Evolutionary conservation across 2,797 vertebrate genomes (phyloP).

Genomic region (Hafferia zeledoni): DNA sequence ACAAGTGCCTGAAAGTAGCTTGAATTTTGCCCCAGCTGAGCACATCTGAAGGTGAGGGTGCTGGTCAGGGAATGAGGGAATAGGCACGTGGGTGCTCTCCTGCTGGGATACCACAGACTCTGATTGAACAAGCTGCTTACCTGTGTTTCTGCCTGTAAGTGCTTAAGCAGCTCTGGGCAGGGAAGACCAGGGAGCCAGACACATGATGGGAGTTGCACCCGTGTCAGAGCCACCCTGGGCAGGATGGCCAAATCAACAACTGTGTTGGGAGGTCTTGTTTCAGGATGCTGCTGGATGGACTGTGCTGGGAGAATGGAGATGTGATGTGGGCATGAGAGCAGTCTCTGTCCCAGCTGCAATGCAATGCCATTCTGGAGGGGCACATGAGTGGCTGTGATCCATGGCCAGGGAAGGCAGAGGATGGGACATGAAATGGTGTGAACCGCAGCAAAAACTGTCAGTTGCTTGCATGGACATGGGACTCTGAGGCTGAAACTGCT

Average conservation of each 20-base stretch:
- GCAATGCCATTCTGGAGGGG: not conserved
- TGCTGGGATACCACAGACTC: not conserved
- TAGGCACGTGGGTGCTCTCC: not conserved
- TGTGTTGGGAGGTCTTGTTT: accelerated
- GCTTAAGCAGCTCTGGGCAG: not conserved
- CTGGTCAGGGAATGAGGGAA: not conserved
- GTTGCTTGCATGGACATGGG: not conserved
- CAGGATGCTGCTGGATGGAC: not conserved
- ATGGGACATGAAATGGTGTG: accelerated
- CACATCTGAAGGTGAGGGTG: not conserved
- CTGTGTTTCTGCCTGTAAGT: not conserved
- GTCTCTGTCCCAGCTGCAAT: accelerated
- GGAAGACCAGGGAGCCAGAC: not conserved
- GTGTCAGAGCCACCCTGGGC: accelerated
- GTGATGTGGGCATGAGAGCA: not conserved
- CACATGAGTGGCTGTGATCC: not conserved
- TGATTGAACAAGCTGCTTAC: constrained; percentile 24
- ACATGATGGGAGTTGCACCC: not conserved
- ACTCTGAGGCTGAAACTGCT: not conserved
- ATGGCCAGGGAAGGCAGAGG: not conserved
- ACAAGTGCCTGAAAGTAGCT: not conserved
- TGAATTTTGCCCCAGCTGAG: not conserved
- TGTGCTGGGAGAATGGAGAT: not conserved
- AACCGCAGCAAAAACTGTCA: not conserved
- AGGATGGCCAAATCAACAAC: accelerated